These are phyloP conservation scores for Phallusia fumigata DNA, from an alignment of 23 tunicate genomes.

Conservation along the genomic window DNA sequence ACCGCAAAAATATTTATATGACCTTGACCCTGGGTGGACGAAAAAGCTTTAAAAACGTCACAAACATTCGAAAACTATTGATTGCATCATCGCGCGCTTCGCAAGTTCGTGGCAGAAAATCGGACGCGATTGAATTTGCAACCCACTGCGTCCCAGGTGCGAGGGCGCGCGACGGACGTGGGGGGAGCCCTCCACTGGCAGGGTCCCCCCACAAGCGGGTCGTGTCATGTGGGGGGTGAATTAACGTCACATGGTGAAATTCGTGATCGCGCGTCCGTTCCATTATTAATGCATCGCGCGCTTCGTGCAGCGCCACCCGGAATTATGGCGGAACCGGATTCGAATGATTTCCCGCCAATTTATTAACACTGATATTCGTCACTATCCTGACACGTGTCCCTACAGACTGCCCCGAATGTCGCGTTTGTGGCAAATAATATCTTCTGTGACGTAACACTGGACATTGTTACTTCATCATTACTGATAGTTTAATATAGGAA, in stretches of 20 bases:
- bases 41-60: too few relatives aligned
- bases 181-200: too few relatives aligned
- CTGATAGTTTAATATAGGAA: too few relatives aligned
- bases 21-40: too few relatives aligned
- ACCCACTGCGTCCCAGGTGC: too few relatives aligned
- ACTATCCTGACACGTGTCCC: background rate
- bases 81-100: too few relatives aligned
- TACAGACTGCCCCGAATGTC: background rate
- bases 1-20: too few relatives aligned
- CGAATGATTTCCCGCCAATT: background rate
- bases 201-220: background rate
- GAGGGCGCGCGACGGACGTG: too few relatives aligned
- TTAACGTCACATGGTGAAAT: slow-evolving; percentile 1
- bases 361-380: slow-evolving; percentile 3
- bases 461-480: background rate
- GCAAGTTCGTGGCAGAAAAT: too few relatives aligned
- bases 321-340: background rate
- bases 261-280: background rate
- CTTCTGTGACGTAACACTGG: background rate
- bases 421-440: background rate
- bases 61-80: too few relatives aligned
- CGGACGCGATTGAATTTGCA: too few relatives aligned
- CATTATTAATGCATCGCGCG: slow-evolving; percentile 2
- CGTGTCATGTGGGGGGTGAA: slow-evolving; percentile 7
- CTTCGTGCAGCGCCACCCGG: background rate